Evolutionary conservation across 2,888 invertebrate species (phyloP), one percentile per base, ranked within the genome.

Genomic region (Prosapia bicincta): DNA sequence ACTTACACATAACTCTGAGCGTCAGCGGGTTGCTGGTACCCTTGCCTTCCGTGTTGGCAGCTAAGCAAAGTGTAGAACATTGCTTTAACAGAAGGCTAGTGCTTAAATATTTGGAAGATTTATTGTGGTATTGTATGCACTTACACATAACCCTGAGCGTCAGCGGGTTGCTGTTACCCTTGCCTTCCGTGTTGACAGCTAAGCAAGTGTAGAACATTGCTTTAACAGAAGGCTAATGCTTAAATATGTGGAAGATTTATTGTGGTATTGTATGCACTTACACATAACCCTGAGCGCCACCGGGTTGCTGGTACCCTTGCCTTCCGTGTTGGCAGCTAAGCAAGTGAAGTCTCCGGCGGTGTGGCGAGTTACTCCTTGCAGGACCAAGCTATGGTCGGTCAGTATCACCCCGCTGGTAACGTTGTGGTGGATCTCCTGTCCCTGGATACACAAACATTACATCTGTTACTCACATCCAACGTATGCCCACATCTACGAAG

Each of bases 271-370:
- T n/a, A n/a, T n/a, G 9, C 13, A 85, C 88, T 87, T 83, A 88
- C 88, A 88, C 86, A 87, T 88, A 80, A 88, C 86, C 81, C 85
- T 85, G 73, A 88, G 85, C 66, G 84, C 81, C 28, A 88, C 87
- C 0, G 86, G 83, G 78, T 88, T 87, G 81, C 88, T 88, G 78
- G 84, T 84, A 28, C 87, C 86, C 79, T 92, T 93, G 67, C 95
- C 95, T 84, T 95, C 95, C 76, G 91, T 90, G 85, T 96, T 96
- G 76, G 92, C 92, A 30, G 95, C 95, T 84, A 93, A 88, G 83
- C 96, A 96, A 75, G 93, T 93, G 86, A 95, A 96, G 85, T 93
- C 92, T 3, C 96, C 95, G n/a, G 94, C 94, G 30, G 93, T 92
- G 77, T 90, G 89, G 78, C 94, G 88, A 67, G 92, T 93, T 77